Evolutionary conservation across 2,113 vertebrate genomes (phyloP).

Genomic region (Prunella himalayana): DNA sequence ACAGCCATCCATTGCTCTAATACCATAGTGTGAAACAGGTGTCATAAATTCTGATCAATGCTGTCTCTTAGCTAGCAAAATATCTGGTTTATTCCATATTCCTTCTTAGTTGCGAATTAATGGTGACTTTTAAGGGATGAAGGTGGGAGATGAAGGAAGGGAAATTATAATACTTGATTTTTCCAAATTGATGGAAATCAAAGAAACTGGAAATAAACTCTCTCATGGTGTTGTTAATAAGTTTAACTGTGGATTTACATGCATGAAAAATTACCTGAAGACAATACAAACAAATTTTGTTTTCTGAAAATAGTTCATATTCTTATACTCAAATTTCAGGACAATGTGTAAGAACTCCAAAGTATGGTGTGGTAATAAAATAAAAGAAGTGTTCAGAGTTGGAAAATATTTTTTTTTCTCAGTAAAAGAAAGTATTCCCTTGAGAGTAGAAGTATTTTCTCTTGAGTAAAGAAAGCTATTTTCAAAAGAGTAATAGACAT

Average conservation of each 20-base stretch:
- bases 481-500: not conserved
- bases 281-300: not conserved
- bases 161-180: not conserved
- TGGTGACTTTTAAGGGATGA: not conserved
- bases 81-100: not conserved
- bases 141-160: not conserved
- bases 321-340: not conserved
- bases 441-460: not conserved
- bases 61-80: not conserved
- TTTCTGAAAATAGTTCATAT: not conserved
- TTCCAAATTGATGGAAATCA: not conserved
- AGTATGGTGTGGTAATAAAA: not conserved
- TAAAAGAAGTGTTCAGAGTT: not conserved
- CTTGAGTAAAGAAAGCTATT: not conserved
- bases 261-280: not conserved
- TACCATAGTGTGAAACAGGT: not conserved
- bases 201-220: not conserved
- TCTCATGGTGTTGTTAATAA: not conserved
- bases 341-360: not conserved
- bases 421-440: not conserved
- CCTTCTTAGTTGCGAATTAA: not conserved
- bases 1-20: not conserved
- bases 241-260: not conserved
- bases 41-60: not conserved
- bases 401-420: not conserved